phyloP scores from a whole-genome alignment of 2,113 vertebrate genomes.

The Toxostoma redivivum region DNA sequence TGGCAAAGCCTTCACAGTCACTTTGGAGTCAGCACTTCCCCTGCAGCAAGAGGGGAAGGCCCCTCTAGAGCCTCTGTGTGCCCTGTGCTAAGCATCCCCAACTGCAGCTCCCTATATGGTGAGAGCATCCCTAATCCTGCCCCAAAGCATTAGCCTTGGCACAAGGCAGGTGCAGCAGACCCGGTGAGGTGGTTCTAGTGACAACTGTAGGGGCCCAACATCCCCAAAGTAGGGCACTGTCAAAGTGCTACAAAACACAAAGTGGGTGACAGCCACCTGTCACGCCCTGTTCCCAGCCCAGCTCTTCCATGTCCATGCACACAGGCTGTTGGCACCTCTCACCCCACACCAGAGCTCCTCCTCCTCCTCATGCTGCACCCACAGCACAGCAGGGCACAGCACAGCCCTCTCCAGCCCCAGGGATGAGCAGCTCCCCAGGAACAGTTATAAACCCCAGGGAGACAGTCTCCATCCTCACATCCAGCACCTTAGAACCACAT shows the following conservation, averaged over 20 bases:
- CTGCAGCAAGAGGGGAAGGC: not conserved
- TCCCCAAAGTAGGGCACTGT: not conserved
- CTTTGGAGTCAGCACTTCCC: conserved; percentile 54
- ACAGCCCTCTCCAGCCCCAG: not conserved
- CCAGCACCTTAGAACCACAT: not conserved
- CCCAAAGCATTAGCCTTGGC: not conserved
- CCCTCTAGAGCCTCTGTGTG: not conserved
- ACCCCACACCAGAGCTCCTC: not conserved
- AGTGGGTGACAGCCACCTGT: fast-evolving
- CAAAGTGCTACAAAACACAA: not conserved
- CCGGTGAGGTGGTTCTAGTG: not conserved
- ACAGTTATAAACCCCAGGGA: not conserved
- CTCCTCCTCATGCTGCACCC: not conserved
- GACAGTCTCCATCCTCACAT: not conserved
- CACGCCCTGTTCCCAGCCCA: fast-evolving
- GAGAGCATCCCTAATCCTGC: not conserved
- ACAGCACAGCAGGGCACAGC: not conserved
- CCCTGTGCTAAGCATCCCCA: not conserved
- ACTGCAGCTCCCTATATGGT: fast-evolving
- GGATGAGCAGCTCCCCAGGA: not conserved
- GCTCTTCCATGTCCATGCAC: fast-evolving
- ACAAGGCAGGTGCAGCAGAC: not conserved
- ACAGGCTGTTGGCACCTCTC: not conserved
- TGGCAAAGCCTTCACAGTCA: not conserved
- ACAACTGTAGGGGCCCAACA: not conserved